Percentiles rank a stretch among this genome's conserved stretches.
Conservation (phyloP, 1,140 invertebrate genomes). For the Drosophila parvula region DNA sequence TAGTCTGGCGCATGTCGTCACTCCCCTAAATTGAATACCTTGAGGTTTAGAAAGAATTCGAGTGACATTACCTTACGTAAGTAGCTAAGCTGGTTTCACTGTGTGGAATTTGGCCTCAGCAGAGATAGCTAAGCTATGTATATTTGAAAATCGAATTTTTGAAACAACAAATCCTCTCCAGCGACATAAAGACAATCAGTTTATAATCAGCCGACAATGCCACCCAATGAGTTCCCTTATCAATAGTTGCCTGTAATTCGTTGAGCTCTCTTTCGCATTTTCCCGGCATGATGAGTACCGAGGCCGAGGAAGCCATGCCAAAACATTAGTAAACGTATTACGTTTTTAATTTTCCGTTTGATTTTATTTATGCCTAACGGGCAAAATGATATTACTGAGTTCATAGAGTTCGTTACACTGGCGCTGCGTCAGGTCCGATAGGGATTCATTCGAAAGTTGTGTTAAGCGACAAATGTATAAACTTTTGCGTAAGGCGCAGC, state of each 20-base stretch:
- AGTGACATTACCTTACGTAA: constrained; percentile 16
- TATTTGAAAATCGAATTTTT: neutral
- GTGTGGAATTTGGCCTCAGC: constrained; percentile 1
- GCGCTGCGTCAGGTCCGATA: constrained; percentile 6
- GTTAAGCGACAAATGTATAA: constrained; percentile 7
- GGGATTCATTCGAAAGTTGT: constrained; percentile 18
- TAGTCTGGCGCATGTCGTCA: constrained; percentile 1
- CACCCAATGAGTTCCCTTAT: constrained; percentile 12
- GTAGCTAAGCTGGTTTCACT: neutral
- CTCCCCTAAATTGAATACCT: constrained; percentile 1
- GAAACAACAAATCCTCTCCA: constrained; percentile 3
- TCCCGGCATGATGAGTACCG: neutral
- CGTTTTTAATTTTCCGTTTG: constrained; percentile 23
- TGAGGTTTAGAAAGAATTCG: neutral
- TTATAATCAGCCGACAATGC: constrained; percentile 18
- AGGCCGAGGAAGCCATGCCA: neutral
- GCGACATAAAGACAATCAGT: neutral
- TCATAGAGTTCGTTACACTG: constrained; percentile 11
- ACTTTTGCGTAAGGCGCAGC: constrained; percentile 5
- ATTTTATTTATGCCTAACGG: neutral
- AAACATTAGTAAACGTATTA: constrained; percentile 13
- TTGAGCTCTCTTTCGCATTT: neutral
- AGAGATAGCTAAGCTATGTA: constrained; percentile 1
- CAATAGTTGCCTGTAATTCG: neutral
- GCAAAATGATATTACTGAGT: neutral